These are phyloP conservation scores for Irena cyanogastra DNA, from an alignment of 2,113 vertebrate genomes.

Conservation along the genomic window DNA sequence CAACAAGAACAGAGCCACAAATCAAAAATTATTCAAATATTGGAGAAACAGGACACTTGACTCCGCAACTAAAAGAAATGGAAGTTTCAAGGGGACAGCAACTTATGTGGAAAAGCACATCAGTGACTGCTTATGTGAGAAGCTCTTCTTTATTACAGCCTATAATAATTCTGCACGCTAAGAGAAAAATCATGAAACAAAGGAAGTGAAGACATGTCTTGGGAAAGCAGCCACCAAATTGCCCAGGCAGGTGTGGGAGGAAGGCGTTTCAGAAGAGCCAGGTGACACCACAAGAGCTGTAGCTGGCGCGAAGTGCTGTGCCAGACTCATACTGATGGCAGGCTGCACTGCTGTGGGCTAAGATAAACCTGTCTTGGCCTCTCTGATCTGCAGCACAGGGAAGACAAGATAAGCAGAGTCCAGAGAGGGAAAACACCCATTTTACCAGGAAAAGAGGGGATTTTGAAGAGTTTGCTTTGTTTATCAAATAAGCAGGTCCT, in stretches of 20 bases:
- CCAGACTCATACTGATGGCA: not conserved
- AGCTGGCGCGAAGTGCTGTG: not conserved
- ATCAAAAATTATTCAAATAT: not conserved
- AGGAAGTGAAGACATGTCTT: not conserved
- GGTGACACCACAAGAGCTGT: accelerated
- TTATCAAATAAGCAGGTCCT: not conserved
- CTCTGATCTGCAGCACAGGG: not conserved
- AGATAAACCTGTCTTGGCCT: not conserved
- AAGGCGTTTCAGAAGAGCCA: not conserved
- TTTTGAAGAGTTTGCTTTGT: not conserved
- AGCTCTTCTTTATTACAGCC: not conserved
- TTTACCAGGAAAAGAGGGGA: not conserved
- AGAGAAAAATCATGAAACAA: not conserved
- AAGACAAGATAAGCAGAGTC: not conserved
- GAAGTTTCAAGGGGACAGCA: not conserved
- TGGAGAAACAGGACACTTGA: not conserved
- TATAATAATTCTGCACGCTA: not conserved
- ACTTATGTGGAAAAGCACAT: not conserved
- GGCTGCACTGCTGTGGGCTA: not conserved
- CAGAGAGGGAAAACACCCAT: not conserved
- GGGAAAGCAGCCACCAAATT: not conserved
- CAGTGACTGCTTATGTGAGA: not conserved
- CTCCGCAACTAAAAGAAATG: not conserved
- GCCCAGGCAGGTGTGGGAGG: not conserved
- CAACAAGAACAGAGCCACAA: not conserved